These are phyloP conservation scores for Nothocercus nigrocapillus DNA, from an alignment of 2,113 vertebrate species.

Conservation along the genomic window DNA sequence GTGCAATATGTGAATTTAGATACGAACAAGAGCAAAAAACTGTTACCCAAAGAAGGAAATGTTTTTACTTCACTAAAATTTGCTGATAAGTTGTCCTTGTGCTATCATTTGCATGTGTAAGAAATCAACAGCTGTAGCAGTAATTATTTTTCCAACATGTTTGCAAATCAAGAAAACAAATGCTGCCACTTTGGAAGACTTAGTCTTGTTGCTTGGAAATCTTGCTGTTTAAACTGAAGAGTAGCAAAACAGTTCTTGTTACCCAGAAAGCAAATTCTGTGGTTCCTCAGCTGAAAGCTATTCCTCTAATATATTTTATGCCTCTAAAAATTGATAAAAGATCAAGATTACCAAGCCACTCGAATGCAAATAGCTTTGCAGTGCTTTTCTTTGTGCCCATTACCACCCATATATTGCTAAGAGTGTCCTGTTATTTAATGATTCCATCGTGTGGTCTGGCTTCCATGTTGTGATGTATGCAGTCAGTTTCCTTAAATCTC, in stretches of 20 bases:
- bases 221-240: neutral
- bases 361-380: neutral
- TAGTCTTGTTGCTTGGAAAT: neutral
- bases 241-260: no score
- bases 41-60: neutral
- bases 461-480: neutral
- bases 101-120: neutral
- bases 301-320: neutral
- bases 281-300: neutral
- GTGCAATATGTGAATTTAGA: neutral
- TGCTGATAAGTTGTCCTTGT: neutral
- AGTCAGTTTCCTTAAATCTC: neutral
- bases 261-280: neutral
- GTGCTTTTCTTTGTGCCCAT: neutral
- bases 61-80: neutral
- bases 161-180: neutral
- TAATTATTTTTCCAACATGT: neutral
- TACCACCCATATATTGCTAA: neutral
- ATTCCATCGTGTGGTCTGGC: neutral
- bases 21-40: neutral
- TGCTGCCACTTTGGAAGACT: neutral
- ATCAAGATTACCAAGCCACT: neutral
- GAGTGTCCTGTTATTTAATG: neutral
- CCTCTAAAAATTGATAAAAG: neutral
- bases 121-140: neutral